Evolutionary conservation across 2,113 vertebrate genomes (phyloP).

Genomic region (Periophthalmus modestus): DNA sequence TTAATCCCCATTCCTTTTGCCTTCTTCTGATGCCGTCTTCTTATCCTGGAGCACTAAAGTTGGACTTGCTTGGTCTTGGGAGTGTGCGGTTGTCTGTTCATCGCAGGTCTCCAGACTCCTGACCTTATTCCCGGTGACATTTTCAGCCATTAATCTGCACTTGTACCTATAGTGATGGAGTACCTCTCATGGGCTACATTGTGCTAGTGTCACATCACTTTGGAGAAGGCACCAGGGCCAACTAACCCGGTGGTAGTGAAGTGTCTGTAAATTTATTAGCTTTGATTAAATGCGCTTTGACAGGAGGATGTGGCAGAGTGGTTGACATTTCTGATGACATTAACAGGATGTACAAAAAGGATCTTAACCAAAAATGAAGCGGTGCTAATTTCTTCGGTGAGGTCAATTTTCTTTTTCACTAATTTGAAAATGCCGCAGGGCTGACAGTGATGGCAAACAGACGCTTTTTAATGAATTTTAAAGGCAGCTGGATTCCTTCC

Average conservation of each 20-base stretch:
- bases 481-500: background rate
- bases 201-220: slow-evolving; percentile 63
- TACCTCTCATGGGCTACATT: slow-evolving; percentile 61
- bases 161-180: slow-evolving; percentile 67
- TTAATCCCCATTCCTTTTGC: background rate
- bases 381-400: background rate
- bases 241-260: slow-evolving; percentile 30
- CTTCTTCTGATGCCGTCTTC: slow-evolving; percentile 33
- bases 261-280: slow-evolving; percentile 32
- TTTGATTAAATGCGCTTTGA: slow-evolving; percentile 48
- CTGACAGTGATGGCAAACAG: background rate
- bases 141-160: slow-evolving; percentile 77
- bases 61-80: slow-evolving; percentile 45
- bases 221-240: slow-evolving; percentile 54
- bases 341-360: background rate
- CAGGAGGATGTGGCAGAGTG: slow-evolving; percentile 12
- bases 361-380: slow-evolving; percentile 6
- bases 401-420: background rate
- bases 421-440: slow-evolving; percentile 5
- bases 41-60: slow-evolving; percentile 43
- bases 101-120: slow-evolving; percentile 66
- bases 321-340: slow-evolving; percentile 23
- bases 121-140: slow-evolving; percentile 78
- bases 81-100: slow-evolving; percentile 68
- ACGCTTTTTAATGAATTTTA: slow-evolving; percentile 4